phyloP scores from a whole-genome alignment of 1,140 invertebrate genomes.

The Pteromalus puparum region DNA sequence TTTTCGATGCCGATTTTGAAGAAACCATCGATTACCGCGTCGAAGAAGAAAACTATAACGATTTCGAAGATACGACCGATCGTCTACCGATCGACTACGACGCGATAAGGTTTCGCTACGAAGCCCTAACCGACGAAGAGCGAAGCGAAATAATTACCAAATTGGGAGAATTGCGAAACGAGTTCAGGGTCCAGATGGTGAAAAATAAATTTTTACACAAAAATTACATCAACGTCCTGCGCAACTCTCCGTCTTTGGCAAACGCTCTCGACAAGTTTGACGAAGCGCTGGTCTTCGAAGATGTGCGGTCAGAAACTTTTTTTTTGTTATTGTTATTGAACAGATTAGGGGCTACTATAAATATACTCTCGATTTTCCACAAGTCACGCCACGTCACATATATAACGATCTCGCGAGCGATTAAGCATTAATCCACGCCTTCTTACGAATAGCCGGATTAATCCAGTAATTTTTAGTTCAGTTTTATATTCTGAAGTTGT shows the following conservation, averaged over 20 bases:
- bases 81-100: not conserved
- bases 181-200: not conserved
- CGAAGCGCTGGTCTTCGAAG: constrained; percentile 33
- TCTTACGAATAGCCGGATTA: no score
- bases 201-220: constrained; percentile 38
- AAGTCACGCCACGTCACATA: no score
- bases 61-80: not conserved
- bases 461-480: no score
- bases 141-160: not conserved
- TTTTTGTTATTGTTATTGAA: not conserved
- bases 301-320: constrained; percentile 39
- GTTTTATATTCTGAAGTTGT: no score
- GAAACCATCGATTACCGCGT: not conserved
- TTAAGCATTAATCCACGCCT: no score
- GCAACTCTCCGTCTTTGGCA: constrained; percentile 14
- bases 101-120: not conserved
- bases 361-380: no score
- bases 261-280: constrained; percentile 41
- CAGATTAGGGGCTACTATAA: no score
- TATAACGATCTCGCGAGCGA: no score
- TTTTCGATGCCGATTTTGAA: not conserved
- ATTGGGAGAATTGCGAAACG: not conserved
- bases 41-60: not conserved
- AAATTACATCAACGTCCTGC: constrained; percentile 35
- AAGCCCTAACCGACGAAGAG: not conserved